Conservation (phyloP, 2,113 vertebrate genomes). For the Fulica atra region DNA sequence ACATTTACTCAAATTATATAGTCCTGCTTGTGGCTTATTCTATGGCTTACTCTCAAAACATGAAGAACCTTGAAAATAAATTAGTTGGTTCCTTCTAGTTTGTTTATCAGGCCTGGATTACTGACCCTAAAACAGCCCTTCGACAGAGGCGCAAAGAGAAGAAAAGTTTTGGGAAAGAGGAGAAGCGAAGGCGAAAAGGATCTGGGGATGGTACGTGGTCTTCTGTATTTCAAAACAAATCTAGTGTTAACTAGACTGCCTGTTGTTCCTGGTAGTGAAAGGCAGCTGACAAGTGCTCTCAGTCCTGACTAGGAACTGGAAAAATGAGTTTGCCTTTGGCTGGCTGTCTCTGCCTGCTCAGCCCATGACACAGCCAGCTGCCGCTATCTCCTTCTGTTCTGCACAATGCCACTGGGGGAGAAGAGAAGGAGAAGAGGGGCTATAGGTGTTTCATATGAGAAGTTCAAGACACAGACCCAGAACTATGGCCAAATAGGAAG, state of each 20-base stretch:
- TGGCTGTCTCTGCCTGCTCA: not conserved
- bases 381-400: not conserved
- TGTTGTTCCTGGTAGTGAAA: not conserved
- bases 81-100: slow-evolving; percentile 81
- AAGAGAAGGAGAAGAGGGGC: not conserved
- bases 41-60: slow-evolving; percentile 19
- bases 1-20: not conserved
- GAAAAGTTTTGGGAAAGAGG: slow-evolving; percentile 82
- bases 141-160: slow-evolving; percentile 86
- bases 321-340: not conserved
- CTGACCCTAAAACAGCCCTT: slow-evolving; percentile 92
- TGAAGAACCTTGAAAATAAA: slow-evolving; percentile 46
- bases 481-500: not conserved
- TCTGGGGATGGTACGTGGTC: slow-evolving; percentile 77
- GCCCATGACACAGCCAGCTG: not conserved
- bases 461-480: not conserved
- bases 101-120: slow-evolving; percentile 97
- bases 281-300: not conserved
- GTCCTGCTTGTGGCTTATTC: not conserved
- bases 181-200: slow-evolving; percentile 78
- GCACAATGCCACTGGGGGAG: rapidly evolving
- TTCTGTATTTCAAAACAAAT: not conserved
- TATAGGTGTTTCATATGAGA: not conserved
- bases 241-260: not conserved
- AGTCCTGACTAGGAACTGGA: not conserved